Conservation (phyloP, 2,797 vertebrate genomes). For the Protosalanx chinensis region DNA sequence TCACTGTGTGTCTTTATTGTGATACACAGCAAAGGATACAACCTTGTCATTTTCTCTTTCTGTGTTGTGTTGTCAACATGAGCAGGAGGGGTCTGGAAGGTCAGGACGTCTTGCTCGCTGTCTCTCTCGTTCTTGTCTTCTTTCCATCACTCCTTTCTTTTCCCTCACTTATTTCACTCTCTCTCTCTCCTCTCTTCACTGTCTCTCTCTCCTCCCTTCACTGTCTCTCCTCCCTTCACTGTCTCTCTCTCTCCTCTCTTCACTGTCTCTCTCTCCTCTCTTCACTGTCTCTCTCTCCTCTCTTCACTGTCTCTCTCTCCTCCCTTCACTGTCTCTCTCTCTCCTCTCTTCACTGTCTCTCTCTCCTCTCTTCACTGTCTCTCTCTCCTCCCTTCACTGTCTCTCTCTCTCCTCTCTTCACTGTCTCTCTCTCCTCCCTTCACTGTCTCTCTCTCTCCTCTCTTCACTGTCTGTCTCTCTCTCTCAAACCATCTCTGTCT, state of each 20-base stretch:
- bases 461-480: neutral
- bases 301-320: neutral
- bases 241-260: neutral
- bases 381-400: neutral
- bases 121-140: neutral
- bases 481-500: neutral
- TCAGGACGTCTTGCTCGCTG: neutral
- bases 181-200: neutral
- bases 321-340: neutral
- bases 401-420: neutral
- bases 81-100: neutral
- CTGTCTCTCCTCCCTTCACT: neutral
- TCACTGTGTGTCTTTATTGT: neutral
- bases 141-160: neutral
- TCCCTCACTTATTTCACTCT: neutral
- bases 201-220: neutral
- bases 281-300: neutral
- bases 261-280: neutral
- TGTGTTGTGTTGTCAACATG: conserved; percentile 9
- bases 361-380: too few relatives aligned
- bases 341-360: too few relatives aligned
- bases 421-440: neutral
- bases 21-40: neutral
- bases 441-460: neutral
- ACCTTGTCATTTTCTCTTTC: conserved; percentile 19